phyloP scores from a whole-genome alignment of 2,888 invertebrate species.

The Carpatolechia fugitivella region DNA sequence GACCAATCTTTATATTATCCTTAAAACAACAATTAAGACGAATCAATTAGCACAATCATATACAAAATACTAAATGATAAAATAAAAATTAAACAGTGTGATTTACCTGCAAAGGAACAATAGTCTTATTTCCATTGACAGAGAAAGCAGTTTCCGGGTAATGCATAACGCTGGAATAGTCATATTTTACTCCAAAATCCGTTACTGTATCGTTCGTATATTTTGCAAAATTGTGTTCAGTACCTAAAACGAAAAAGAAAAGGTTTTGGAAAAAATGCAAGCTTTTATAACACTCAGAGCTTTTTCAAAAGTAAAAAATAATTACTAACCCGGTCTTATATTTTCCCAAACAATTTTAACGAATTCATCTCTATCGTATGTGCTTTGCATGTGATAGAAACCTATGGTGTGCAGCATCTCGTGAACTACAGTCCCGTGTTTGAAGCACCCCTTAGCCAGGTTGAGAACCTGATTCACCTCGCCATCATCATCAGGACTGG shows the following conservation, averaged over 20 bases:
- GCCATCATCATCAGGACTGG: constrained; percentile 37
- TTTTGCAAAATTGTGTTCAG: constrained; percentile 80
- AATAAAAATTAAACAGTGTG: background rate
- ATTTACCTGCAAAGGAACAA: constrained; percentile 74
- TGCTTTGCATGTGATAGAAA: constrained; percentile 91
- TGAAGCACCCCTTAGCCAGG: constrained; percentile 77
- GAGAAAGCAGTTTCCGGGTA: constrained; percentile 84
- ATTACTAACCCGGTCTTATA: constrained; percentile 70
- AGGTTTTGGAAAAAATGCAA: too few relatives aligned
- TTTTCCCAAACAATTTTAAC: constrained; percentile 87
- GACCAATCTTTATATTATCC: constrained; percentile 59
- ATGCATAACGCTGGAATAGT: constrained; percentile 87
- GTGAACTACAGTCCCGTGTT: constrained; percentile 84
- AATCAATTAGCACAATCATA: too few relatives aligned
- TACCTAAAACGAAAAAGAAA: background rate
- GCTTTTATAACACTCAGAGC: too few relatives aligned
- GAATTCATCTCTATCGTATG: constrained; percentile 86
- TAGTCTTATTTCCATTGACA: constrained; percentile 82
- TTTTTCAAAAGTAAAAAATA: too few relatives aligned
- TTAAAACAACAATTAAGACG: constrained; percentile 29
- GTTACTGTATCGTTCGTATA: constrained; percentile 81
- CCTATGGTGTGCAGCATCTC: constrained; percentile 90
- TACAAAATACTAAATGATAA: background rate
- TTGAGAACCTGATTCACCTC: constrained; percentile 69
- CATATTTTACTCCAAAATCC: constrained; percentile 83